A percentile compares a stretch with the other conserved stretches of the same genome.
These are phyloP conservation scores for Caenorhabditis tropicalis DNA, from an alignment of 1,140 invertebrate species.

Conservation along the genomic window DNA sequence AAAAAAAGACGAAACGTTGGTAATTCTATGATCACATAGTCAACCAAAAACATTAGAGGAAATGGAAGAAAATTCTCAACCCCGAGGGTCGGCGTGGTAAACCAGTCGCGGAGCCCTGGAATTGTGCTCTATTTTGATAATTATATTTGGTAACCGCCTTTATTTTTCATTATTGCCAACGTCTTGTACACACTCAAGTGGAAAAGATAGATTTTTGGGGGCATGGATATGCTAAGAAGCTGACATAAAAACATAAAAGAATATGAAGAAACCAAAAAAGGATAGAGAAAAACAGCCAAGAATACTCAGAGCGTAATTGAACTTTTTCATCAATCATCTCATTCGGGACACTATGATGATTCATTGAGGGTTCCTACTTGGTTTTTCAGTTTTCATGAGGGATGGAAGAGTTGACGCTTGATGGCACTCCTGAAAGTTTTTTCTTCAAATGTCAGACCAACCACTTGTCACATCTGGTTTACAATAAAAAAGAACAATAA, in stretches of 20 bases:
- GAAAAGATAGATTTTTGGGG: background rate
- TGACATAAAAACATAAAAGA: background rate
- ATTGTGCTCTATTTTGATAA: conserved; percentile 35
- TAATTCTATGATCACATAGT: conserved; percentile 17
- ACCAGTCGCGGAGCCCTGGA: conserved; percentile 4
- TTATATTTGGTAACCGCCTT: conserved; percentile 28
- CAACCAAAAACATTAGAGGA: background rate
- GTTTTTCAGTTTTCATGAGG: background rate
- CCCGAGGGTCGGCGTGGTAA: background rate
- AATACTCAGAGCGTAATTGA: no score
- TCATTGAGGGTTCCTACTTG: no score
- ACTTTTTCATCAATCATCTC: background rate
- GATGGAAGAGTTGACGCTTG: background rate
- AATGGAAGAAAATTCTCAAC: background rate
- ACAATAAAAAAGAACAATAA: background rate
- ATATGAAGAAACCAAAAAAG: background rate
- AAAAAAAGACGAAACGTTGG: background rate
- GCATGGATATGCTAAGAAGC: background rate
- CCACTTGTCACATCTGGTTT: conserved; percentile 19
- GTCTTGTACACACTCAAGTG: background rate
- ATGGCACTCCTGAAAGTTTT: background rate
- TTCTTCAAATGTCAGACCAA: background rate
- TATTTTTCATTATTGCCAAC: conserved; percentile 3
- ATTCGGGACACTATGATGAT: no score
- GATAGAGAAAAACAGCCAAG: background rate